Evolutionary conservation across 2,797 vertebrate species (phyloP).

Genomic region (Myoxocephalus aenaeus): DNA sequence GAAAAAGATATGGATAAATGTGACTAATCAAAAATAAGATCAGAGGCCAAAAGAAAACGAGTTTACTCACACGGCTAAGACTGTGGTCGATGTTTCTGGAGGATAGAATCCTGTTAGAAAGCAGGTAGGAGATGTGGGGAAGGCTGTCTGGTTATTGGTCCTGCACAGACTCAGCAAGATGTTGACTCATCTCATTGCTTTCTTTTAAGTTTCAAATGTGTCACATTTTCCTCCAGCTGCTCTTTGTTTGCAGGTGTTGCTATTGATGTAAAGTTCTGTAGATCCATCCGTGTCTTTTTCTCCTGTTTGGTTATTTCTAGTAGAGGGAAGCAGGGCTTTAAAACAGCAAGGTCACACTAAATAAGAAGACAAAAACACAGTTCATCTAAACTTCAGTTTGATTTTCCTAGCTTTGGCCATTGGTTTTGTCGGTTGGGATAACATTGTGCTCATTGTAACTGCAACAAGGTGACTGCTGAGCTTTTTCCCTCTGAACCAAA

Average conservation of each 20-base stretch:
- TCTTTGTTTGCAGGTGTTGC: constrained; percentile 78
- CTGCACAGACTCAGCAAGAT: constrained; percentile 72
- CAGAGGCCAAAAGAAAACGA: constrained; percentile 3
- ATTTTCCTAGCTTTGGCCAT: background rate
- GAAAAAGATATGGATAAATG: constrained; percentile 8
- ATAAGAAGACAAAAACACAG: background rate
- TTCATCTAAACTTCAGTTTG: background rate
- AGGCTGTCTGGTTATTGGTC: constrained; percentile 82
- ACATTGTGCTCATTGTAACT: background rate
- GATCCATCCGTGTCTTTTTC: constrained; percentile 68
- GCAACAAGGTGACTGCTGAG: background rate
- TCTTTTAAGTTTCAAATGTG: constrained; percentile 70
- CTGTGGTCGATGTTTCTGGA: constrained; percentile 9
- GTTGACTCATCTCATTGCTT: constrained; percentile 79
- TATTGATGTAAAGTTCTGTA: constrained; percentile 71
- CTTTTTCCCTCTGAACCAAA: background rate
- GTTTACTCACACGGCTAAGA: constrained; percentile 17
- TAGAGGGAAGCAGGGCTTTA: constrained; percentile 76
- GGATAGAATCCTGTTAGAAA: background rate
- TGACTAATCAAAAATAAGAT: constrained; percentile 19
- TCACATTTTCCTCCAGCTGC: constrained; percentile 74
- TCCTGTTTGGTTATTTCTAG: constrained; percentile 67
- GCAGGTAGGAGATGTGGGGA: constrained; percentile 11
- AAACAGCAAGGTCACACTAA: background rate
- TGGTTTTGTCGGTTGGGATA: background rate